Evolutionary conservation across 2,797 vertebrate genomes (phyloP).

Genomic region (Australoheros facetus): DNA sequence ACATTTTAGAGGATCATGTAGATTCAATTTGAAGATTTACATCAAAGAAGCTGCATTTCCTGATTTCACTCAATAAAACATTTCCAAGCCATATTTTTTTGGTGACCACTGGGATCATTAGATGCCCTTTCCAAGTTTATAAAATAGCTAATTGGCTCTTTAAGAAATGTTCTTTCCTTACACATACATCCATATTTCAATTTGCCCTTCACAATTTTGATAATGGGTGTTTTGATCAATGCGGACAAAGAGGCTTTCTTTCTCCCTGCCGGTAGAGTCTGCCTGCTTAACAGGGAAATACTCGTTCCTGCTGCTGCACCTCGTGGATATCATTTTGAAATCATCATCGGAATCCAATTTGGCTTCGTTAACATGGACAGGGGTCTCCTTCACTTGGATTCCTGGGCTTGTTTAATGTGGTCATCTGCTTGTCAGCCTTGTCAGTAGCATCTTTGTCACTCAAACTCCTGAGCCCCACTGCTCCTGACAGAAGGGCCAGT

Average conservation of each 20-base stretch:
- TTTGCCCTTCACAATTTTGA: constrained; percentile 32
- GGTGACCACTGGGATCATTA: background rate
- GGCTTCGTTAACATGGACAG: constrained; percentile 76
- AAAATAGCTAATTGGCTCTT: constrained; percentile 58
- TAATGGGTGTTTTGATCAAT: constrained; percentile 46
- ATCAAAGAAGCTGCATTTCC: background rate
- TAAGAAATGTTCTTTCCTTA: constrained; percentile 35
- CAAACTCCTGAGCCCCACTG: constrained; percentile 59
- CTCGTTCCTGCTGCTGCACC: constrained; percentile 53
- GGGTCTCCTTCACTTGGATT: constrained; percentile 69
- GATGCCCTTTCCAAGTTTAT: constrained; percentile 42
- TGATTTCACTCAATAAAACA: background rate
- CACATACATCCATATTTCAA: constrained; percentile 63
- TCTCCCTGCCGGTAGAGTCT: constrained; percentile 1
- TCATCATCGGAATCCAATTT: constrained; percentile 80
- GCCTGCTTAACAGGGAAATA: constrained; percentile 38
- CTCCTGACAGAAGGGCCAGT: constrained; percentile 76
- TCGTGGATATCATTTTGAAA: constrained; percentile 80
- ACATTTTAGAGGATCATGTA: background rate
- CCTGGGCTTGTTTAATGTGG: constrained; percentile 72
- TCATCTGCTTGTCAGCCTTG: constrained; percentile 69
- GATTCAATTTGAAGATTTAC: background rate
- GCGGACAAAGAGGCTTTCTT: constrained; percentile 49
- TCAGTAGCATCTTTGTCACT: constrained; percentile 82
- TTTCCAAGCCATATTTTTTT: constrained; percentile 13